phyloP scores from a whole-genome alignment of 2,797 vertebrate species.

The Peromyscus eremicus region DNA sequence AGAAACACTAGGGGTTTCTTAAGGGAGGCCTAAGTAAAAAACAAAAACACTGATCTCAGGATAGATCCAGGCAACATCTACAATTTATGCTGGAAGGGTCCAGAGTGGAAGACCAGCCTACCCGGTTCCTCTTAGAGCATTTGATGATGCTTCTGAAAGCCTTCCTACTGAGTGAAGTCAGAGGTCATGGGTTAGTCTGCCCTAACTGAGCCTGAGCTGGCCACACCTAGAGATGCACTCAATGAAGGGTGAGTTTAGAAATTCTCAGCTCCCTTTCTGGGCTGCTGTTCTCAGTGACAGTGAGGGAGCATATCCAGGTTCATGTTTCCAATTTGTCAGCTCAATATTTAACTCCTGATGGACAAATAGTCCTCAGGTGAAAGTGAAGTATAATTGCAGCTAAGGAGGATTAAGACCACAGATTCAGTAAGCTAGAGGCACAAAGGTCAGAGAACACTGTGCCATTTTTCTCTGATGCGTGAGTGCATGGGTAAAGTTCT shows the following conservation, averaged over 20 bases:
- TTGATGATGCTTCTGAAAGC: background rate
- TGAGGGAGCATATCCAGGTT: background rate
- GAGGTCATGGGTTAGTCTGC: background rate
- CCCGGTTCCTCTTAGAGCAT: constrained; percentile 53
- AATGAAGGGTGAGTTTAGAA: background rate
- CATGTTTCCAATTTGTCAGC: constrained; percentile 55
- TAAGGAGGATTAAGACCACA: background rate
- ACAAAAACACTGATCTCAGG: background rate
- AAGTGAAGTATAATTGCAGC: constrained; percentile 46
- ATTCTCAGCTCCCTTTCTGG: background rate
- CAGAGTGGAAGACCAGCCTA: constrained; percentile 7
- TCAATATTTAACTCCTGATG: constrained; percentile 45
- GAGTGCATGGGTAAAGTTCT: background rate
- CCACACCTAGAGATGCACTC: background rate
- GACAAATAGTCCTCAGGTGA: constrained; percentile 51
- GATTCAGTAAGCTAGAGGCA: background rate
- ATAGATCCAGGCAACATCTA: background rate
- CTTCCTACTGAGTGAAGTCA: constrained; percentile 36
- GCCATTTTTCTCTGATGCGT: background rate
- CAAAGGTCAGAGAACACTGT: background rate
- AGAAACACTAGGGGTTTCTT: background rate
- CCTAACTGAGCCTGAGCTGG: background rate
- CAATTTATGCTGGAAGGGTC: background rate
- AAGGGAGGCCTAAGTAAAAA: background rate
- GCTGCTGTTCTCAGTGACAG: background rate